Base-by-base conservation (phyloP, 2,797 vertebrate species). In the Cossypha caffra region DNA sequence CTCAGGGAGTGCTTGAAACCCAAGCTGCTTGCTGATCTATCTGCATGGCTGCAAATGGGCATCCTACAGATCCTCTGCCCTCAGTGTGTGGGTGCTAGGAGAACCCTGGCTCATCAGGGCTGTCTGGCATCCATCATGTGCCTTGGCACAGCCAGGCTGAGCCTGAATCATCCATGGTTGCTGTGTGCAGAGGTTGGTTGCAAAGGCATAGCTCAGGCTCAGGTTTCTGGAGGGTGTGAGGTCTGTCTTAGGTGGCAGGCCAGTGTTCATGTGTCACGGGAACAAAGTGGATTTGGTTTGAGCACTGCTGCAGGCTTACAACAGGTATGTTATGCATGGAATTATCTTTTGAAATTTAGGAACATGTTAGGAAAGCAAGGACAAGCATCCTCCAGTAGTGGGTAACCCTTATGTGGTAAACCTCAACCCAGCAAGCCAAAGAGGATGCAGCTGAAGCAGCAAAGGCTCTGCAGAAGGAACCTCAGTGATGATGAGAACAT, bases 21-120 rank as follows among this genome's bases (percentile, higher is more conserved):
- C 37, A 61, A 45, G 31, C n/a, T 0, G 0, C 68, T 57, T 0
- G 0, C 55, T 59, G 55, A 33, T 24, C 21, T 25, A 1, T 24
- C 50, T 45, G 24, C 14, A 8, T 45, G 33, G 24, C 84, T 90
- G 63, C 43, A 55, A 15, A 4, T 7, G 23, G 25, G 20, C 51
- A 33, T 52, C 58, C 57, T 58, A 4, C 37, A 74, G 58, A 43
- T 47, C n/a, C 38, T 8, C 16, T 84, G 45, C 31, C 18, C 47
- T 83, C 35, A 10, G 3, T 0, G 1, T n/a, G n/a, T 7, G 54
- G 21, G 13, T 85, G 25, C 83, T n/a, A 7, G 79, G 54, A 86
- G 55, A 42, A 7, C 33, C 12, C 19, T 58, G 37, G 50, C 42
- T 35, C 16, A 2, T 38, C 19, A 8, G 10, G 10, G 6, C 54